Evolutionary conservation across 2,888 invertebrate genomes (phyloP), one percentile per base, ranked within the genome.

Genomic region (Hyles lineata): DNA sequence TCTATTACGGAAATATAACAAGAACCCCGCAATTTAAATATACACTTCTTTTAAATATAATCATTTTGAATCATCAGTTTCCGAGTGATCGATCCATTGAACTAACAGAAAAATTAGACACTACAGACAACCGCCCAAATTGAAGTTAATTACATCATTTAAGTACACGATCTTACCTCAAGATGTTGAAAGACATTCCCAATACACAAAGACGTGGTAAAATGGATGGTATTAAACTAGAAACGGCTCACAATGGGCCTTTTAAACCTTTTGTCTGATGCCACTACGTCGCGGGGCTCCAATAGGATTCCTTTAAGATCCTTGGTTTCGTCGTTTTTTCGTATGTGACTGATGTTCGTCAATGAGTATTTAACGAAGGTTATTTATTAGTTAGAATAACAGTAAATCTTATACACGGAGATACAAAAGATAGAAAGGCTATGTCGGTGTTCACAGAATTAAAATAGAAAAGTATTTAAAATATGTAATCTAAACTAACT

Each of bases 151-250:
- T 71, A 72, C 52, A 21, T 50, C 60, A 67, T 71, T 60, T 43
- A n/a, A 58, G 35, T 43, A 29, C 75, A 76, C 73, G 72, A 76
- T 74, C 76, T 75, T 69, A 60, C 75, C 73, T 77, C 80, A 78
- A 76, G 78, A 76, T 75, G 77, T 79, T 85, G 79, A 87, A 87
- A 85, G 85, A 82, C 86, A 85, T 87, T 87, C 85, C 80, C 78
- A 75, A 72, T 74, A 74, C 78, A 88, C 86, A 87, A 87, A 85
- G 83, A 82, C 23, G 76, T 83, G 82, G 85, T 86, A 85, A 87
- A 89, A 88, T 88, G 84, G 85, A 85, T 82, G 85, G 87, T 86
- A 87, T 88, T 89, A 86, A 86, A 82, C 80, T 84, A 82, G 86
- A 85, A 85, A 81, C 80, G 84, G 75, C 80, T 78, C 79, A 76